Percentiles rank a stretch among this genome's conserved stretches.
These are phyloP conservation scores for Drosophila orosa DNA, from an alignment of 1,140 invertebrate genomes.

Conservation along the genomic window DNA sequence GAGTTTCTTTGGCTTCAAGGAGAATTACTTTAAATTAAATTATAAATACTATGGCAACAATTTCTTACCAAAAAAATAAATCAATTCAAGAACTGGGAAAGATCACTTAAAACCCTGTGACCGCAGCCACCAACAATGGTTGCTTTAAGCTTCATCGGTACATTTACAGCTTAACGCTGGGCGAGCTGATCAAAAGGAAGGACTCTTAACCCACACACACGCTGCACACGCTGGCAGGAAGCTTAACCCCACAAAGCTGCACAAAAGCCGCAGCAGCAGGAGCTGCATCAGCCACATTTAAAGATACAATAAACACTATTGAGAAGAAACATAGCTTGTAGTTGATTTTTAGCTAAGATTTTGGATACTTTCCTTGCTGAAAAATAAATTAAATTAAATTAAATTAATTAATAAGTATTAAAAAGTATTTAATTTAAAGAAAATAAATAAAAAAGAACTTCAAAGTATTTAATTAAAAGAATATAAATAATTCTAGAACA, in stretches of 20 bases:
- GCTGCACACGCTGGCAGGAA: neutral
- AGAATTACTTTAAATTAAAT: slow-evolving; percentile 6
- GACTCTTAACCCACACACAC: slow-evolving; percentile 16
- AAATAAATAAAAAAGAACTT: neutral
- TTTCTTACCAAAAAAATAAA: neutral
- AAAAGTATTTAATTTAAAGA: neutral
- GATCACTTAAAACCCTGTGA: neutral
- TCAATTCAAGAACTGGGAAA: neutral
- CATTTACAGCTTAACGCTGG: slow-evolving; percentile 30
- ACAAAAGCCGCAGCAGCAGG: slow-evolving; percentile 5
- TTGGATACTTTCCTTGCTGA: neutral
- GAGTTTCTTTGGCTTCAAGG: slow-evolving; percentile 30
- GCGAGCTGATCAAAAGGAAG: slow-evolving; percentile 11
- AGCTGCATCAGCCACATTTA: slow-evolving; percentile 1
- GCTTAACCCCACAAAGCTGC: slow-evolving; percentile 44
- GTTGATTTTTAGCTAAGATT: no score
- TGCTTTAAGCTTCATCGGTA: slow-evolving; percentile 14
- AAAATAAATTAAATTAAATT: no score
- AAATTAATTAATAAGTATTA: no score
- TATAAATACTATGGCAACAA: neutral
- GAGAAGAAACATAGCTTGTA: neutral
- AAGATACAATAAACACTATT: slow-evolving; percentile 14
- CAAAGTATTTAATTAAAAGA: neutral
- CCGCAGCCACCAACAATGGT: neutral
- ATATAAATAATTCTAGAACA: neutral